Base-by-base conservation (phyloP, 2,113 vertebrate genomes). In the Polyodon spathula region DNA sequence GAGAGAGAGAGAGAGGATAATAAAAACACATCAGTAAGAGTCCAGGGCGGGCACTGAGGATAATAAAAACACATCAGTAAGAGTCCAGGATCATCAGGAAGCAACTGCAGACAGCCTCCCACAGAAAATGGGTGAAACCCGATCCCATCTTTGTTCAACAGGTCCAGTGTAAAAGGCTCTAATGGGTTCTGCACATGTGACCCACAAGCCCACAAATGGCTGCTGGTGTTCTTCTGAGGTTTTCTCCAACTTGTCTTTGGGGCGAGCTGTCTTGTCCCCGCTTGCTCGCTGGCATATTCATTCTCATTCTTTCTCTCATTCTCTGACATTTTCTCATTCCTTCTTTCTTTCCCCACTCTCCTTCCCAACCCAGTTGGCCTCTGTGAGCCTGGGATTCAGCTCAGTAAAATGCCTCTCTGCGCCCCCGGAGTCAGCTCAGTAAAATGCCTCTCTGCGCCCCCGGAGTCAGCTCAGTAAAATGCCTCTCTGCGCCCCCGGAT, bases 111-210 rank as follows among this genome's bases (percentile, higher is more conserved):
- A 90, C 85, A 62, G 65, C 93, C 95, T 96, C 94, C 96, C 91
- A 92, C 91, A 84, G 92, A 90, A 93, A 81, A 81, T 86, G 81
- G 86, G 83, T 82, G 94, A 95, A 97, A 98, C 90, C 81, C 72
- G 90, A 98, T 83, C 91, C 89, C 80, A 84, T 89, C 92, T 95
- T 95, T 94, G 93, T 94, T 86, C 91, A 88, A 86, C 83, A 77
- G 86, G 84, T 81, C 89, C 88, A 82, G 88, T 84, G 91, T 84
- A 90, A 90, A 87, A 83, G 83, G 3, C 68, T 70, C 78, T 94
- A 92, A 98, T 97, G 90, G 83, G 82, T 94, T 95, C 82, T 87
- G 84, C 96, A 98, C 95, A 97, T 97, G 95, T 83, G 76, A 60
- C 78, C 71, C 57, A 48, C 67, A 80, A 85, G 83, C 56, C 51